These are phyloP conservation scores for Osmoderma eremita DNA, from an alignment of 2,888 invertebrate species.

Conservation along the genomic window DNA sequence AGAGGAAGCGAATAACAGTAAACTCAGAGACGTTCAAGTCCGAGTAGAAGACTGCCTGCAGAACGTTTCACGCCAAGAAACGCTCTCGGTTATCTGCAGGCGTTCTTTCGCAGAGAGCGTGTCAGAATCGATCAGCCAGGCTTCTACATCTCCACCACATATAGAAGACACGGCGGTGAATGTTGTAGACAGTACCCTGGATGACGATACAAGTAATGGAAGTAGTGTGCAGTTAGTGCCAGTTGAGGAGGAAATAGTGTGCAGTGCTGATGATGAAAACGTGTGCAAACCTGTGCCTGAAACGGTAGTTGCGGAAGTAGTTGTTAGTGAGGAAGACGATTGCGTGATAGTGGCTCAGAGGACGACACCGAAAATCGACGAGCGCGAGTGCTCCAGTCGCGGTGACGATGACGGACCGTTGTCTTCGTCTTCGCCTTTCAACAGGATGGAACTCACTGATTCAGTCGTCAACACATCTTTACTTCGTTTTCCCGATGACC, in stretches of 20 bases:
- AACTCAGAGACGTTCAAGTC: conserved; percentile 62
- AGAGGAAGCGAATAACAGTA: conserved; percentile 63
- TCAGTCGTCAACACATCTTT: conserved; percentile 53
- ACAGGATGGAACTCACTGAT: conserved; percentile 63
- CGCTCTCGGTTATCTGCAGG: conserved; percentile 54
- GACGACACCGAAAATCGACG: conserved; percentile 65
- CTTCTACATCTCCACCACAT: conserved; percentile 21
- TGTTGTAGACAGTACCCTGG: conserved; percentile 35
- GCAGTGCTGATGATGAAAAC: conserved; percentile 49
- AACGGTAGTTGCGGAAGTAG: conserved; percentile 60
- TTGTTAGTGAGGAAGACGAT: conserved; percentile 70
- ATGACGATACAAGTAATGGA: conserved; percentile 54
- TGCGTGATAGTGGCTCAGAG: conserved; percentile 72
- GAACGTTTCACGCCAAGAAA: conserved; percentile 51
- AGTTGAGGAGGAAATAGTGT: conserved; percentile 48
- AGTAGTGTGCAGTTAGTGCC: conserved; percentile 57
- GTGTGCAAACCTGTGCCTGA: conserved; percentile 51
- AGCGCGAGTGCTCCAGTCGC: conserved; percentile 61
- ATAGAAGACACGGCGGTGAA: conserved; percentile 29
- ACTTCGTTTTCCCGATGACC: conserved; percentile 65
- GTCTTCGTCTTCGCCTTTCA: conserved; percentile 60
- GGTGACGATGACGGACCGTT: conserved; percentile 65
- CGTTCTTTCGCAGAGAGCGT: conserved; percentile 49
- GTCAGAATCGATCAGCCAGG: conserved; percentile 39
- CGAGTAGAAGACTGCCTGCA: conserved; percentile 63